A percentile compares a stretch with the other conserved stretches of the same genome.
Evolutionary conservation across 2,888 invertebrate species (phyloP).

Genomic region (Ganaspis brasiliensis): DNA sequence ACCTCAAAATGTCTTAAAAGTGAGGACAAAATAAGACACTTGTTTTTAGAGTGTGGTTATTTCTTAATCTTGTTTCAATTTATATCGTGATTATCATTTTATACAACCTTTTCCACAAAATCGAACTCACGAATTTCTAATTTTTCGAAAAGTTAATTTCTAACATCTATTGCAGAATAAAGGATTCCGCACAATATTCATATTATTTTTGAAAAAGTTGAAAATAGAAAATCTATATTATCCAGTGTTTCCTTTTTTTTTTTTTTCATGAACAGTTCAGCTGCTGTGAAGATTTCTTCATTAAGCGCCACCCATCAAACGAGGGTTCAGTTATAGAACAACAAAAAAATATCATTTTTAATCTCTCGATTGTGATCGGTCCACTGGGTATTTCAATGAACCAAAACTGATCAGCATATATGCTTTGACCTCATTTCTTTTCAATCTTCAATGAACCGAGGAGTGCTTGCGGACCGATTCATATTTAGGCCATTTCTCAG

Average conservation of each 20-base stretch:
- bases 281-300: background rate
- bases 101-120: no score
- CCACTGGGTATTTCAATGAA: background rate
- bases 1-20: no score
- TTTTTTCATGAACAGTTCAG: background rate
- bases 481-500: background rate
- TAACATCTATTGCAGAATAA: no score
- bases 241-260: background rate
- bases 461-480: background rate
- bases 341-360: constrained; percentile 1
- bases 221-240: background rate
- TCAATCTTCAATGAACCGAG: constrained; percentile 9
- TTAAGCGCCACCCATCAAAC: background rate
- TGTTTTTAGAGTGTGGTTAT: no score
- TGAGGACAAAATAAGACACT: no score
- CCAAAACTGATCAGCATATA: background rate
- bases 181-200: no score
- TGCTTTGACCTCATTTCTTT: background rate
- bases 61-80: no score
- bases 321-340: background rate
- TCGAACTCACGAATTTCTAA: no score
- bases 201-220: background rate
- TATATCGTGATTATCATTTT: no score
- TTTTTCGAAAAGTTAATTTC: no score
- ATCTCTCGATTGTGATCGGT: constrained; percentile 3